Evolutionary conservation across 2,113 vertebrate genomes (phyloP).

Genomic region (Podarcis raffonei): DNA sequence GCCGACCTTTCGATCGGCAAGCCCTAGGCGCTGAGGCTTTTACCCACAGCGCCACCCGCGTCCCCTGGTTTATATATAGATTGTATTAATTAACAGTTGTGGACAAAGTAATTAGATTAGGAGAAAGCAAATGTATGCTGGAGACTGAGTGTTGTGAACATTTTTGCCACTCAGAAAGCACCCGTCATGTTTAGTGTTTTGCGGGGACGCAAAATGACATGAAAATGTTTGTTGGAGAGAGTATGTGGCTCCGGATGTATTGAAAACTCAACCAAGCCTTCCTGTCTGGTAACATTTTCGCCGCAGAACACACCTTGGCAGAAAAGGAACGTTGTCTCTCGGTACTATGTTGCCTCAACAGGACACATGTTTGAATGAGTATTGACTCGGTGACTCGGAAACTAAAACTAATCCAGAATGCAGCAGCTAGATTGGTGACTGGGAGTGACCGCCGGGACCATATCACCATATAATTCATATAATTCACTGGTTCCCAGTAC

Average conservation of each 20-base stretch:
- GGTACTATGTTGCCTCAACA: not conserved
- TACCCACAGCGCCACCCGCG: too few relatives aligned
- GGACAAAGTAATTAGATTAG: slow-evolving; percentile 41
- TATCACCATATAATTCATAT: too few relatives aligned
- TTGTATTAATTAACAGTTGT: slow-evolving; percentile 28
- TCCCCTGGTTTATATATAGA: too few relatives aligned
- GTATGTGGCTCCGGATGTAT: slow-evolving; percentile 31
- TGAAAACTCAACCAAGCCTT: not conserved
- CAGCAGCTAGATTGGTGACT: too few relatives aligned
- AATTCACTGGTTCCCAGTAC: too few relatives aligned
- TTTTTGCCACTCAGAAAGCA: not conserved
- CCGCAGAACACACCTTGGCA: not conserved
- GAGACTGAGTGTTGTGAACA: not conserved
- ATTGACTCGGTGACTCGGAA: not conserved
- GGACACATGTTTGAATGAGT: not conserved
- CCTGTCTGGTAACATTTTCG: not conserved
- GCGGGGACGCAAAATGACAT: not conserved
- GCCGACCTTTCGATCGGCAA: too few relatives aligned
- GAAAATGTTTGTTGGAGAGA: slow-evolving; percentile 1
- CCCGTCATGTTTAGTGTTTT: not conserved
- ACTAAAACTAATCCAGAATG: too few relatives aligned
- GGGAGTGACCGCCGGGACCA: too few relatives aligned
- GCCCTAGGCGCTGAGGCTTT: too few relatives aligned
- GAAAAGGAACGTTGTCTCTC: not conserved
- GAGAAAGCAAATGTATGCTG: slow-evolving; percentile 48